Percentiles rank a stretch among this genome's conserved stretches.
phyloP scores from a whole-genome alignment of 1,140 invertebrate genomes.

The Cepaea nemoralis region DNA sequence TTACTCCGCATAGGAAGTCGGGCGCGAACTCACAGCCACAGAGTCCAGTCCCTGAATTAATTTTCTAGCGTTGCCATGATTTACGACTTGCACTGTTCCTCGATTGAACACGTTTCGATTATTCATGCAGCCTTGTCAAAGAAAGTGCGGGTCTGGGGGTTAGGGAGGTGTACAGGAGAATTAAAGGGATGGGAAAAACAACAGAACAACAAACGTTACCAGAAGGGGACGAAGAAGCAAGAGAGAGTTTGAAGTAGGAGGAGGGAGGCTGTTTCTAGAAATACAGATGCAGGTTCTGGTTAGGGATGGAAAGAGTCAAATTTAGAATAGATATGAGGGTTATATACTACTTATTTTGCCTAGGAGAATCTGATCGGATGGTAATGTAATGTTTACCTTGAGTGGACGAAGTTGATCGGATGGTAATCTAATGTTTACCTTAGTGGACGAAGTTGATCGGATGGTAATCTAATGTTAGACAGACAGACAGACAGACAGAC shows the following conservation, averaged over 20 bases:
- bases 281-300: no score
- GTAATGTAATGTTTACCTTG: no score
- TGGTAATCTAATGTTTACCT: no score
- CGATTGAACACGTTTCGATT: conserved; percentile 20
- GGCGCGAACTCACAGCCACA: not conserved
- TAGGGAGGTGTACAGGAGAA: not conserved
- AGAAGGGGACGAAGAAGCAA: not conserved
- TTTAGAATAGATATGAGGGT: no score
- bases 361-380: no score
- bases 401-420: no score
- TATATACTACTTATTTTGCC: no score
- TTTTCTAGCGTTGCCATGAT: not conserved
- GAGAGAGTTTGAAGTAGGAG: not conserved
- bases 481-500: no score
- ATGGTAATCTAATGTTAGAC: no score
- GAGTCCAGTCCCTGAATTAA: not conserved
- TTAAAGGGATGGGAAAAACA: not conserved
- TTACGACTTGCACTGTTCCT: conserved; percentile 12
- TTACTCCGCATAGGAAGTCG: conserved; percentile 10
- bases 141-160: not conserved
- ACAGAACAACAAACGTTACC: not conserved
- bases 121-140: conserved; percentile 11
- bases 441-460: no score
- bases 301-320: no score
- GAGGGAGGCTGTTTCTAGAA: not conserved